Base-by-base conservation (phyloP, 2,888 invertebrate species). In the Escarpia spicata region DNA sequence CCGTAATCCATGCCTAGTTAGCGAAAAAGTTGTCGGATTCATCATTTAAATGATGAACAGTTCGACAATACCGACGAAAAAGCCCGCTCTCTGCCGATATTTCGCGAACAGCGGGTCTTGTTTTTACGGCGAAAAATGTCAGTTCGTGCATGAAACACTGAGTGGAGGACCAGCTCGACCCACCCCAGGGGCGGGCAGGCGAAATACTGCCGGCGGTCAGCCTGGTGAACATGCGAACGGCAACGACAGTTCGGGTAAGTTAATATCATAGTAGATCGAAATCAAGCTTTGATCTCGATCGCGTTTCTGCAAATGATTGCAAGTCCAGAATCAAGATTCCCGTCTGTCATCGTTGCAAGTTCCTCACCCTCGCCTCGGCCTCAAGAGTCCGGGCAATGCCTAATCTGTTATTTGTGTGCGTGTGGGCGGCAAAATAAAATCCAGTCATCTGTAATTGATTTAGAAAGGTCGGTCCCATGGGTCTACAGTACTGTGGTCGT, bases 41-140 rank as follows among this genome's bases (percentile, higher is more conserved):
- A 75, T 75, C 75, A 75, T 75, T 75, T 75, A 91, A 93, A 94
- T 94, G 93, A 95, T 95, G 95, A 94, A 95, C 93, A 94, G 94
- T 95, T 94, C 94, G 93, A 94, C 93, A 93, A 93, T 94, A 93
- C 92, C 93, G 91, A 94, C 94, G 92, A 95, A 95, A 94, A 95
- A 95, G 94, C 94, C 95, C 93, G 94, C 95, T 94, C 94, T 94
- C 92, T 95, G 95, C 94, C 94, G 95, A 94, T 95, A 94, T 94
- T 95, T 94, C 93, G 92, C 95, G 93, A 95, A 94, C 93, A 94
- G 94, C 92, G 95, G 95, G 92, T 94, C 94, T 52, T 95, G 95
- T 94, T 94, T 94, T 93, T 95, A 94, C 93, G 95, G 95, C 52
- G 95, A 95, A 93, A 95, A 95, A 89, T 95, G 95, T 94, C 95